A percentile compares a stretch with the other conserved stretches of the same genome.
Conservation (phyloP, 2,797 vertebrate genomes). For the Parauchenoglanis punctatus region DNA sequence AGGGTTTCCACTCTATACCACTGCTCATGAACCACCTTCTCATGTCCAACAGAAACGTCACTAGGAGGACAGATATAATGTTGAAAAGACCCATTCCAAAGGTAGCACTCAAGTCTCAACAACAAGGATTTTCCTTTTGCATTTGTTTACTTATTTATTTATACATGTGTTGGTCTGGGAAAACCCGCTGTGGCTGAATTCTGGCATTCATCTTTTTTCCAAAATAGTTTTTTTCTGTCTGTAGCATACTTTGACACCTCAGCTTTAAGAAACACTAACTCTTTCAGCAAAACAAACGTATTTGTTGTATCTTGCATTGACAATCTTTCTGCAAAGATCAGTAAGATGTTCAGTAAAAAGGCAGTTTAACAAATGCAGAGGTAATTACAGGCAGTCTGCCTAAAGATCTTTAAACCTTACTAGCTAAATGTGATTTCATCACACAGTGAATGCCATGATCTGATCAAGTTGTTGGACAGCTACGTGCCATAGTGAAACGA, state of each 20-base stretch:
- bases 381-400: neutral
- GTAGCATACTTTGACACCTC: neutral
- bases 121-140: neutral
- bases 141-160: neutral
- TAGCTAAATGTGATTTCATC: neutral
- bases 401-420: neutral
- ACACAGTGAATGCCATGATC: neutral
- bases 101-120: slow-evolving; percentile 66
- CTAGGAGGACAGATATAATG: slow-evolving; percentile 80
- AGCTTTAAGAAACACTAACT: neutral
- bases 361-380: neutral
- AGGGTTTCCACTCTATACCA: slow-evolving; percentile 83
- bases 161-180: neutral
- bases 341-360: neutral
- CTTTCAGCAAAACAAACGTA: neutral
- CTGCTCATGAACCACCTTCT: slow-evolving; percentile 84
- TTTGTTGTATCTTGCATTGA: neutral
- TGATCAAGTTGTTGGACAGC: neutral
- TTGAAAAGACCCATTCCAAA: slow-evolving; percentile 84
- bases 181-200: neutral
- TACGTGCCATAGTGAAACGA: neutral
- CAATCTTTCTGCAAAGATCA: neutral
- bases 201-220: neutral
- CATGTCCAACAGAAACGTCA: slow-evolving; percentile 79
- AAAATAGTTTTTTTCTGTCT: neutral